phyloP scores from a whole-genome alignment of 2,113 vertebrate genomes.

The Cynocephalus volans region DNA sequence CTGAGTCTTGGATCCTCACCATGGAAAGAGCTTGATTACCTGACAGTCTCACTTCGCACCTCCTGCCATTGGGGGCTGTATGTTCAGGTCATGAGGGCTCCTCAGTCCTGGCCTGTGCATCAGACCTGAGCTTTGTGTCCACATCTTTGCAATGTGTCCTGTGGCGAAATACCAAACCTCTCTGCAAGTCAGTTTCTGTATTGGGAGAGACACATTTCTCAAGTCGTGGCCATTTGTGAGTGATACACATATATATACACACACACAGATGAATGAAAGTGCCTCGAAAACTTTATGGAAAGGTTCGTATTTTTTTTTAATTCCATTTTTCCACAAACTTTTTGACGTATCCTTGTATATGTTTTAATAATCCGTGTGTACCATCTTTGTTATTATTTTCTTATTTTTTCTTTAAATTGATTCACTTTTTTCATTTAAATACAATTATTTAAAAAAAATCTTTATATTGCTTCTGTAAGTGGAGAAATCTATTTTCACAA shows the following conservation, averaged over 20 bases:
- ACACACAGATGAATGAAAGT: too few species aligned
- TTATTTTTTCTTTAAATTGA: conserved; percentile 47
- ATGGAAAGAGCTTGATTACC: neutral
- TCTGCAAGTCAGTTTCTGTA: neutral
- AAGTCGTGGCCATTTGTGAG: too few species aligned
- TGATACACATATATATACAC: neutral
- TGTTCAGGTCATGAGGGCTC: neutral
- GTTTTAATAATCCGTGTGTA: neutral
- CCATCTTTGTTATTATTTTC: neutral
- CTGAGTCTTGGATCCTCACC: neutral
- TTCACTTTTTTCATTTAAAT: conserved; percentile 29
- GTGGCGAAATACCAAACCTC: neutral
- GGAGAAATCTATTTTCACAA: neutral
- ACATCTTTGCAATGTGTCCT: neutral
- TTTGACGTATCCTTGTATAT: neutral
- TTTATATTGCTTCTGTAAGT: neutral
- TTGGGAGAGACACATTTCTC: neutral
- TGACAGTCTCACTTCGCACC: rapidly evolving
- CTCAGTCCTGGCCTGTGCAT: neutral
- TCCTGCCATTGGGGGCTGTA: rapidly evolving
- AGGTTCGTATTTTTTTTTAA: too few species aligned
- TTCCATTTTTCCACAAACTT: too few species aligned
- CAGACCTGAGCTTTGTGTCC: rapidly evolving
- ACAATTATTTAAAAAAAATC: conserved; percentile 62
- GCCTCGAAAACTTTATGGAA: too few species aligned